Evolutionary conservation across 1,140 invertebrate species (phyloP).

Genomic region (Bicyclus anynana): DNA sequence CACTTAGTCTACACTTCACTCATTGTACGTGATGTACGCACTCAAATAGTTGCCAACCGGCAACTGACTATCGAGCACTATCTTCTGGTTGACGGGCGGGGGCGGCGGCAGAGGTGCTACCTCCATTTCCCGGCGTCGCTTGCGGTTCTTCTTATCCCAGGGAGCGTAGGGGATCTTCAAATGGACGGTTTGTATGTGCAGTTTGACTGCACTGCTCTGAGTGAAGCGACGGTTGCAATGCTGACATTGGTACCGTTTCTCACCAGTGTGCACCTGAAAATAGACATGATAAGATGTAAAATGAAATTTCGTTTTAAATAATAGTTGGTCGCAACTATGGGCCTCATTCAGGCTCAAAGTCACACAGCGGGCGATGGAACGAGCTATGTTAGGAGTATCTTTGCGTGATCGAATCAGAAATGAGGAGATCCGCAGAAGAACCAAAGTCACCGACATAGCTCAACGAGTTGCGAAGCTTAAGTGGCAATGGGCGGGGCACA

Average conservation of each 20-base stretch:
- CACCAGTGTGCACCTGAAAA: conserved; percentile 60
- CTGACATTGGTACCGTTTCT: conserved; percentile 62
- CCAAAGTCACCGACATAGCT: too few relatives aligned
- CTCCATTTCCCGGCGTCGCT: conserved; percentile 21
- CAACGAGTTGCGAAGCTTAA: too few relatives aligned
- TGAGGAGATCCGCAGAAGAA: too few relatives aligned
- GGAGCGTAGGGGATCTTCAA: conserved; percentile 68
- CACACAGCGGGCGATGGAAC: too few relatives aligned
- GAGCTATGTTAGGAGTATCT: too few relatives aligned
- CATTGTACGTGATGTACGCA: conserved; percentile 61
- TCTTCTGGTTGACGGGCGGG: conserved; percentile 6
- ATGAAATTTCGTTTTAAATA: background rate
- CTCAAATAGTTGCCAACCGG: conserved; percentile 59
- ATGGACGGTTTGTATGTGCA: conserved; percentile 69
- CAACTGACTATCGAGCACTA: conserved; percentile 13
- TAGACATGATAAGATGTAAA: background rate
- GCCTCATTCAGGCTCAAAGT: too few relatives aligned
- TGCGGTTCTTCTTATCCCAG: conserved; percentile 68
- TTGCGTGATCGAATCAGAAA: too few relatives aligned
- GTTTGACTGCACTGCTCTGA: conserved; percentile 61
- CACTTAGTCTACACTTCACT: too few relatives aligned
- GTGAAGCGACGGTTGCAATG: conserved; percentile 66
- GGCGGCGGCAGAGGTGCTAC: conserved; percentile 8
- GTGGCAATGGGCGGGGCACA: too few relatives aligned
- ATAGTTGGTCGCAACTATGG: too few relatives aligned